A percentile compares a stretch with the other conserved stretches of the same genome.
phyloP scores from a whole-genome alignment of 2,888 invertebrate species.

The Adelphocoris suturalis region DNA sequence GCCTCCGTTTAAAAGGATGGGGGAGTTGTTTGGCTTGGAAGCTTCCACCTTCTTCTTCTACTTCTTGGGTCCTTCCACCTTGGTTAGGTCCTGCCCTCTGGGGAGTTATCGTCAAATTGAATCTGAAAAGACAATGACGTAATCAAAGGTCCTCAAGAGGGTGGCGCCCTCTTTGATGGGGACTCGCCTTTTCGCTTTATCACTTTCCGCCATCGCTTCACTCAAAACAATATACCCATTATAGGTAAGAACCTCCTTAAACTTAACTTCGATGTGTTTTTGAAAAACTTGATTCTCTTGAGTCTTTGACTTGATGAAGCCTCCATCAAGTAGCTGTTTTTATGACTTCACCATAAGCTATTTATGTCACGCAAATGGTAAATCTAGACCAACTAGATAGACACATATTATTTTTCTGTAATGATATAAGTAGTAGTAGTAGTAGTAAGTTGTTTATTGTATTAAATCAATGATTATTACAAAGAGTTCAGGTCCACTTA shows the following conservation, averaged over 20 bases:
- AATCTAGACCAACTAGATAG: too few species aligned
- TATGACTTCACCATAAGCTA: background rate
- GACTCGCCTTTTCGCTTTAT: conserved; percentile 59
- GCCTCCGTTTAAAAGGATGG: conserved; percentile 45
- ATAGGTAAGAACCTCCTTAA: background rate
- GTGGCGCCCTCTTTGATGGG: conserved; percentile 62
- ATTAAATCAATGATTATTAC: too few species aligned
- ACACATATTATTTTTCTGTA: too few species aligned
- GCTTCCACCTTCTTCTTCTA: conserved; percentile 3
- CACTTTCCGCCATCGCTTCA: conserved; percentile 64
- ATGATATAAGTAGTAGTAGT: too few species aligned
- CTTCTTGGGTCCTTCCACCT: conserved; percentile 46
- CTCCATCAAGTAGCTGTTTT: background rate
- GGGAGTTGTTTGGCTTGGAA: conserved; percentile 38
- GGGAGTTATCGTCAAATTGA: conserved; percentile 72
- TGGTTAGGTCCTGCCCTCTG: conserved; percentile 53
- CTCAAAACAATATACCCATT: conserved; percentile 39
- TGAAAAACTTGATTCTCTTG: conserved; percentile 24
- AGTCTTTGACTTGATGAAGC: background rate
- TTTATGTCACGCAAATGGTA: too few species aligned
- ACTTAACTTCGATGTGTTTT: background rate
- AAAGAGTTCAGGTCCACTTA: too few species aligned
- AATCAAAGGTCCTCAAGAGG: conserved; percentile 65
- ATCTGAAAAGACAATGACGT: conserved; percentile 72
- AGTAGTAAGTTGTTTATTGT: too few species aligned